Base-by-base conservation (phyloP, 2,113 vertebrate species). In the Furnarius figulus region DNA sequence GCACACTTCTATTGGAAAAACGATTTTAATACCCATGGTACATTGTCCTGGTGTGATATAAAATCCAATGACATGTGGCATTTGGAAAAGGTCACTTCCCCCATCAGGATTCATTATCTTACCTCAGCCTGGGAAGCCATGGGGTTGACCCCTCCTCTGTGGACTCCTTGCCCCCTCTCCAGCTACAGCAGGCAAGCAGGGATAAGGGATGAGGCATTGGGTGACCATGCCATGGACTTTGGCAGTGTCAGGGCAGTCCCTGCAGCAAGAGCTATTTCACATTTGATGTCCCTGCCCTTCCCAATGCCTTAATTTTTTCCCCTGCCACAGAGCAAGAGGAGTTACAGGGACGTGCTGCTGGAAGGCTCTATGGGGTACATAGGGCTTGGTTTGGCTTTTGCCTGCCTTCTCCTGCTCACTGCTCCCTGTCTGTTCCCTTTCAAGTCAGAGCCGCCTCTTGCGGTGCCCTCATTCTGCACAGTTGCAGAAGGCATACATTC, bases 11-110 rank as follows among this genome's bases (percentile, higher is more conserved):
- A 98, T 98, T 98, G 98, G 98, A 98, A 98, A 99, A 99, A 99
- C 98, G 98, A 99, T 99, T 99, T 99, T 99, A 99, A 99, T 99
- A 99, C 98, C 98, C 98, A 98, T 99, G 99, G 99, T 98, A 99
- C 99, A 99, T 99, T 99, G 99, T 99, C 98, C 97, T 98, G 98
- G 98, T 99, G 98, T 99, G 99, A 99, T 99, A 99, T 99, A 99
- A 99, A 99, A 99, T 99, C 98, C 98, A 98, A 98, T 99, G 99
- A 99, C 99, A 99, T 99, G 99, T 99, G 99, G 99, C 99, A 99
- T 99, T 99, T 99, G 99, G 98, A 98, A 99, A 99, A 99, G 99
- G 99, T 99, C 99, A 99, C 97, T 97, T 98, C 98, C 98, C 98
- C 99, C 98, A 98, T 99, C 99, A 98, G 98, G 98, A 98, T 98